Evolutionary conservation across 2,797 vertebrate genomes (phyloP).

Genomic region (Chloroceryle amazona): DNA sequence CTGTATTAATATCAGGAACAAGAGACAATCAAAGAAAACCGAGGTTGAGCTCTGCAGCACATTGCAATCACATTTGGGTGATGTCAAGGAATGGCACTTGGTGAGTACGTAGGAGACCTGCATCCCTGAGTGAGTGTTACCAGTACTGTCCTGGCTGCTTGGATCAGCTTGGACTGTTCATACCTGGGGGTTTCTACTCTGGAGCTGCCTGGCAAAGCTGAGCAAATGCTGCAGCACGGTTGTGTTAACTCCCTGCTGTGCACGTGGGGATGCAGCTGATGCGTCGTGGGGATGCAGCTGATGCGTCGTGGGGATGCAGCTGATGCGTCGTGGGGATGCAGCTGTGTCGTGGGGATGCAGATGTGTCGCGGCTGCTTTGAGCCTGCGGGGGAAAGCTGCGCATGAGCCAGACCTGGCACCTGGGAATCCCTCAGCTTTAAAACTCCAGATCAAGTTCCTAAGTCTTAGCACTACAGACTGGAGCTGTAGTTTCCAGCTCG

Average conservation of each 20-base stretch:
- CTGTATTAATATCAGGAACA: not conserved
- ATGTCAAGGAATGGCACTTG: not conserved
- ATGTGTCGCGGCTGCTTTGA: not conserved
- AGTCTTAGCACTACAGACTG: not conserved
- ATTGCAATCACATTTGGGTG: rapidly evolving
- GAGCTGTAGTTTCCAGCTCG: not conserved
- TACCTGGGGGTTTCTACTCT: not conserved
- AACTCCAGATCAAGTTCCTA: not conserved
- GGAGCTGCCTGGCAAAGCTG: not conserved
- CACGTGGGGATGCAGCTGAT: not conserved
- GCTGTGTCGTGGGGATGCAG: not conserved
- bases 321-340: not conserved
- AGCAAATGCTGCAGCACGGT: not conserved
- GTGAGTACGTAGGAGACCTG: not conserved
- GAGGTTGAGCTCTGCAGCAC: not conserved
- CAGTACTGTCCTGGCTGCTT: rapidly evolving
- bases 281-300: not conserved
- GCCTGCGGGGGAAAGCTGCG: not conserved
- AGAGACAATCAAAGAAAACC: not conserved
- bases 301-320: not conserved
- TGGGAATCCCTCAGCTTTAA: not conserved
- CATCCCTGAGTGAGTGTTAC: rapidly evolving
- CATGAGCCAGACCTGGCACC: not conserved
- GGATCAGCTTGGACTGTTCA: too few relatives aligned
- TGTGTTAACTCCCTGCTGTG: not conserved